Evolutionary conservation across 2,113 vertebrate genomes (phyloP).

Genomic region (Tetrao urogallus): DNA sequence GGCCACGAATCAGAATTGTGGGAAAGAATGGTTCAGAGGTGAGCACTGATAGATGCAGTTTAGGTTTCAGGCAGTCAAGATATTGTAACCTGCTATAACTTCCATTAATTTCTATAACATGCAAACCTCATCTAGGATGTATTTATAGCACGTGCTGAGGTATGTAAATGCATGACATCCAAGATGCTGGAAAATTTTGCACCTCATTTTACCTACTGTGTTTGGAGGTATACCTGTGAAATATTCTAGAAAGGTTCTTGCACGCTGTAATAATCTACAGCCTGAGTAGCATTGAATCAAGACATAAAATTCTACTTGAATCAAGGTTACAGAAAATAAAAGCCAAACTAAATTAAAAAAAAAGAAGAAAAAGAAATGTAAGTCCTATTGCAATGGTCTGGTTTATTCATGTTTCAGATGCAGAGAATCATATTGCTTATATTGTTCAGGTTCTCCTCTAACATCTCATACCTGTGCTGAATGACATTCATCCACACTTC

Average conservation of each 20-base stretch:
- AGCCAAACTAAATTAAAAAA: neutral
- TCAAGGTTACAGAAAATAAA: neutral
- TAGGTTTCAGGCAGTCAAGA: neutral
- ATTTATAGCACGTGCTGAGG: neutral
- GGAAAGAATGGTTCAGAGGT: neutral
- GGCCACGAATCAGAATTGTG: neutral
- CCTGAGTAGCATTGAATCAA: neutral
- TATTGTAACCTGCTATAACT: neutral
- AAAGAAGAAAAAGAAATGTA: neutral
- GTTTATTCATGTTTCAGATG: neutral
- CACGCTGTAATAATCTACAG: neutral
- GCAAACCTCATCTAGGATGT: neutral
- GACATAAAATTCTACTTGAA: neutral
- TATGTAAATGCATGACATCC: neutral
- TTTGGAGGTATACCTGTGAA: neutral
- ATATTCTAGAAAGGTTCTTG: neutral
- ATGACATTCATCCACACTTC: neutral
- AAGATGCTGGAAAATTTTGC: neutral
- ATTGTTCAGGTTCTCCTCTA: neutral
- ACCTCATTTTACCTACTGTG: neutral
- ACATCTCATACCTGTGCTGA: neutral
- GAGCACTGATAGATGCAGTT: neutral
- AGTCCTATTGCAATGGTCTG: neutral
- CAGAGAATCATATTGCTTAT: neutral
- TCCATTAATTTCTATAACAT: neutral